Evolutionary conservation across 1,140 invertebrate species (phyloP).

Genomic region (Idris sp.): DNA sequence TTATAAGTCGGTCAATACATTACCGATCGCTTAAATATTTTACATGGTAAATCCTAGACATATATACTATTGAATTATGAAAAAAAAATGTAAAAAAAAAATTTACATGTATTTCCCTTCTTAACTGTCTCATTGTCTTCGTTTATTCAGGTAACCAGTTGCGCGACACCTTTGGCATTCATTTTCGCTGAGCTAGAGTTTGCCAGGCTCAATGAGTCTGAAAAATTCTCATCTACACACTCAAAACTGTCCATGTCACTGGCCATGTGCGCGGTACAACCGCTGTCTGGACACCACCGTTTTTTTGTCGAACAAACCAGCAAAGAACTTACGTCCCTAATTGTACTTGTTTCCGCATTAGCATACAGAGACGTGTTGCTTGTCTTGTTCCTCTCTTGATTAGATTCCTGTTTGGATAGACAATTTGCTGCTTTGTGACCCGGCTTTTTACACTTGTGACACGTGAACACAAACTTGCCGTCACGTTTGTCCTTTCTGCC

Average conservation of each 20-base stretch:
- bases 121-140: not conserved
- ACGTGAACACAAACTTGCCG: too few relatives aligned
- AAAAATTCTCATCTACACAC: constrained; percentile 5
- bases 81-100: too few relatives aligned
- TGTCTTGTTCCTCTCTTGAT: too few relatives aligned
- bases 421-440: too few relatives aligned
- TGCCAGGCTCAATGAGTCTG: constrained; percentile 14
- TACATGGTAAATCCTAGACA: too few relatives aligned
- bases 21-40: too few relatives aligned
- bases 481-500: too few relatives aligned
- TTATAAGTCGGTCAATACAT: too few relatives aligned
- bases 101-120: too few relatives aligned
- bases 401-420: too few relatives aligned
- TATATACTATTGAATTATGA: too few relatives aligned
- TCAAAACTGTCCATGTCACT: constrained; percentile 20
- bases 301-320: constrained; percentile 3
- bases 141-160: constrained; percentile 4
- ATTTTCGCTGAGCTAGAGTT: constrained; percentile 30
- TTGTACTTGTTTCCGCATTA: not conserved
- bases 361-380: constrained; percentile 27
- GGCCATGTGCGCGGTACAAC: constrained; percentile 40
- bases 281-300: constrained; percentile 42
- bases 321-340: not conserved
- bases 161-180: constrained; percentile 24
- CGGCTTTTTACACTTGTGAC: too few relatives aligned